Evolutionary conservation across 2,797 vertebrate species (phyloP), one percentile per base, ranked within the genome.

Genomic region (Austrolebias charrua): DNA sequence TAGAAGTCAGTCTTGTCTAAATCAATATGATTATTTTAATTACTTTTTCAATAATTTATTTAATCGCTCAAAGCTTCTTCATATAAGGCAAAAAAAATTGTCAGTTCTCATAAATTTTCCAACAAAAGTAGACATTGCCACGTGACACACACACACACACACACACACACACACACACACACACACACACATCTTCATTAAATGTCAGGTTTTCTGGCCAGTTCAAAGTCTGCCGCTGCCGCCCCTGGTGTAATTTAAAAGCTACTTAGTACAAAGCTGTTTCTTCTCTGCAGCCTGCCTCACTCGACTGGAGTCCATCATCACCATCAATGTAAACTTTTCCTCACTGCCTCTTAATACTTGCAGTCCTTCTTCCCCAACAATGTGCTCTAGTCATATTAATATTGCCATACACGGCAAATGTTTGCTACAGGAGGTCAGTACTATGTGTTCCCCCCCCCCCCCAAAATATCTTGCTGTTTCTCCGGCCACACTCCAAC

Each of bases 401-500:
- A 83, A 87, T 88, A 84, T 86, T 73, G 86, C 84, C 81, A 86
- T 82, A 69, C 60, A 85, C 81, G 75, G 75, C 75, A 78, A 88
- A 70, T 78, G 73, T 72, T 67, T 86, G 56, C 86, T 82, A 66
- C 81, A 72, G 86, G 84, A 86, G 75, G 78, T 73, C 72, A 55
- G 78, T 81, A 83, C 79, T 83, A 76, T 81, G 76, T 76, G 78
- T 46, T 69, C 74, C 80, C 76, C 60, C 51, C 69, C 73, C 31
- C 66, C 76, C 66, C n/a, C n/a, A n/a, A 86, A 89, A 84, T 75
- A 87, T 82, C 91, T 88, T 60, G 82, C 91, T 92, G 92, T 86
- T 89, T 89, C 83, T 84, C 83, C 89, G 89, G 91, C 90, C 81
- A 85, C 83, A 84, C 83, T 88, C 86, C 88, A 88, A 76, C 75